These are phyloP conservation scores for Mallateleia sp. DNA, from an alignment of 2,888 invertebrate genomes.

Conservation along the genomic window DNA sequence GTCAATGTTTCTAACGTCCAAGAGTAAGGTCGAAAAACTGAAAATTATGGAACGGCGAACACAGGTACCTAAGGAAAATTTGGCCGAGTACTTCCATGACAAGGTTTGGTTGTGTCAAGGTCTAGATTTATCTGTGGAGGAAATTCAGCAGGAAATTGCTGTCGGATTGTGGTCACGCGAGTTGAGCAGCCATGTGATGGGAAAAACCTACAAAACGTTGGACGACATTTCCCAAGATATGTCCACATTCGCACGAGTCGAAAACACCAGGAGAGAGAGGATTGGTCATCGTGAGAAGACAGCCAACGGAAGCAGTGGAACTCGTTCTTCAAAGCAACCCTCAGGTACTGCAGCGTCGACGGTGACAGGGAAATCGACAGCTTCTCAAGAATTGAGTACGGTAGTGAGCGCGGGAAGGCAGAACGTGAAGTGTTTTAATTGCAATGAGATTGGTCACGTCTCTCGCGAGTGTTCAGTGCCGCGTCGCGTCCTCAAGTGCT, in stretches of 20 bases:
- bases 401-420: too few relatives aligned
- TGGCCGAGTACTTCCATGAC: slow-evolving; percentile 21
- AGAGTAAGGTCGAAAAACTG: neutral
- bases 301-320: too few relatives aligned
- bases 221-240: slow-evolving; percentile 19
- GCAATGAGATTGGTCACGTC: neutral
- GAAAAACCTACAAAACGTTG: neutral
- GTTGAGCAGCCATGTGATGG: neutral
- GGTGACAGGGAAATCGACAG: too few relatives aligned
- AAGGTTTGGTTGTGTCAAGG: slow-evolving; percentile 14
- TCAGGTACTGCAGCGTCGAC: too few relatives aligned
- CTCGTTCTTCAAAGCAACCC: too few relatives aligned
- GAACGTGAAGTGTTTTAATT: neutral
- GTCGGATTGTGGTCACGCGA: slow-evolving; percentile 8
- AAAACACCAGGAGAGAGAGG: too few relatives aligned
- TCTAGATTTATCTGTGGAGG: neutral
- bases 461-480: neutral
- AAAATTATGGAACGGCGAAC: neutral
- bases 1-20: neutral
- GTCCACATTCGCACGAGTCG: too few relatives aligned
- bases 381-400: too few relatives aligned
- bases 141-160: slow-evolving; percentile 9
- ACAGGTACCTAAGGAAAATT: neutral
- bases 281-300: too few relatives aligned
- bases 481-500: too few relatives aligned